Base-by-base conservation (phyloP, 1,140 invertebrate species). In the Pantala flavescens region DNA sequence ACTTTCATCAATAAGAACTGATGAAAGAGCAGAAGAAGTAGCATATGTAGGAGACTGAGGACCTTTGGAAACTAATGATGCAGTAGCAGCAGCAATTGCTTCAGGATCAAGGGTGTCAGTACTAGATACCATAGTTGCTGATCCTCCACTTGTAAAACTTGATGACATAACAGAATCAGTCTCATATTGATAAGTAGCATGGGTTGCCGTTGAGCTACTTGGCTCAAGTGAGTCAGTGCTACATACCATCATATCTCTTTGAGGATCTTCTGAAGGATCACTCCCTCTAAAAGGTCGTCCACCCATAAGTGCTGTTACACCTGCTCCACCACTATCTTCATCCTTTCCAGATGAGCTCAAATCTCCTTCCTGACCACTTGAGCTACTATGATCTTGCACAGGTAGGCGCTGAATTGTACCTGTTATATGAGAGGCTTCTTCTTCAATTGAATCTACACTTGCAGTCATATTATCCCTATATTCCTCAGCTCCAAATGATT, bases 151-250 rank as follows among this genome's bases (percentile, higher is more conserved):
- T 36, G 91, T 92, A 63, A 93, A 87, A 82, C 91, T 93, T 21
- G 90, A 90, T 7, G 91, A 93, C 88, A 92, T 92, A 23, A 91
- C 86, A 0, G 91, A 93, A 79, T 93, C 91, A 0, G 89, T 90
- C 81, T 93, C 91, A 79, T 90, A 91, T 78, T 92, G 91, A 79
- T 91, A 93, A n/a, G 91, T 93, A 21, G 91, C 91, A 79, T 91
- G 88, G 0, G 91, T 93, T 0, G 90, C 91, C 19, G 90, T 90
- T 0, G 91, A 92, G 78, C 90, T 91, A 0, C 89, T 89, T 12
- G 88, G 88, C 77, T 90, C 89, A 23, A 90, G 77, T 74, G 88
- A 90, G 76, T 89, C 89, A 2, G 87, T 89, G 78, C 89, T 90
- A n/a, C 88, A 88, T 23, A 87, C 79, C 85, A 90, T 87, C 63